Base-by-base conservation (phyloP, 2,888 invertebrate genomes). In the Macaria liturata region DNA sequence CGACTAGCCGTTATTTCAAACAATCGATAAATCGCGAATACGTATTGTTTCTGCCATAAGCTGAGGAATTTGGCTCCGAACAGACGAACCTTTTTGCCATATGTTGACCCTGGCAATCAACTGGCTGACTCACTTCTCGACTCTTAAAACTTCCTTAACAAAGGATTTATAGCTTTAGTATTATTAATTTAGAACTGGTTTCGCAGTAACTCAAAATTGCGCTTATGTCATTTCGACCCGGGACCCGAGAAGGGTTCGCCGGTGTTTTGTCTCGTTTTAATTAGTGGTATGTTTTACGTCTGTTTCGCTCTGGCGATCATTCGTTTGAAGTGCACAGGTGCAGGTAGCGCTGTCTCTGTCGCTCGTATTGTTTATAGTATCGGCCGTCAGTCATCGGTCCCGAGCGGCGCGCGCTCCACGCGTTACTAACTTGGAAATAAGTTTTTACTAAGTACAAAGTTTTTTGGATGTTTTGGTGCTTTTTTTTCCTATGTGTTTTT, bases 321-420 rank as follows among this genome's bases (percentile, higher is more conserved):
- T 88, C 84, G 76, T 82, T 84, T 83, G 75, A 86, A 88, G 87
- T 89, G 86, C 86, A 90, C 90, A 90, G 90, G 90, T 91, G 90
- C 86, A 85, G 68, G 53, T 82, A 67, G 67, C 67, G 74, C 64
- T 59, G 79, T 89, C 89, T 83, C 88, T 74, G 75, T 90, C 81
- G 64, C 82, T 62, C 88, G 59, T 62, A 67, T 68, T 70, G 70
- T 70, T 70, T 73, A 70, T 69, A 67, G 70, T 74, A 67, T 68
- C 69, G 65, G 59, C 74, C 71, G 81, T 78, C 84, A 89, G 89
- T 90, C 83, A 81, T 75, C 75, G 71, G 71, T 71, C 60, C 62
- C 65, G 70, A 61, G 67, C 76, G 75, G 74, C 66, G 66, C 64
- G 66, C 57, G 68, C 57, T 63, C 70, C 81, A 83, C 85, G 86